These are phyloP conservation scores for Lycia hirtaria DNA, from an alignment of 2,888 invertebrate genomes.

Conservation along the genomic window DNA sequence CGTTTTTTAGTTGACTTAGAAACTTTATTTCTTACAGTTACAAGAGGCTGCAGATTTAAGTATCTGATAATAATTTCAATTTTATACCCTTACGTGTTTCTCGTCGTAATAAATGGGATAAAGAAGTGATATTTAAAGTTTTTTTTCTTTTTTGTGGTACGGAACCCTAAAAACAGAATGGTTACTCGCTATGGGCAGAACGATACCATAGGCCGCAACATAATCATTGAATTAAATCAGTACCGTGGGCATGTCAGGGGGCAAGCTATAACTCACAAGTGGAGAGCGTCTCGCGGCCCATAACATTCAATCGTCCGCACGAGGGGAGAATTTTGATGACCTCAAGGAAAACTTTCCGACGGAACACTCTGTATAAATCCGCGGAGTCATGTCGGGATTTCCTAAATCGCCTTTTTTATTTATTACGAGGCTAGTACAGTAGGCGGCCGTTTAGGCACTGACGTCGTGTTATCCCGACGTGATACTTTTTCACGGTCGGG, in stretches of 20 bases:
- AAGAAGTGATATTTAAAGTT: too few relatives aligned
- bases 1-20: too few relatives aligned
- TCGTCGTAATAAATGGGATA: too few relatives aligned
- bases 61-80: too few relatives aligned
- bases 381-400: conserved; percentile 81
- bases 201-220: conserved; percentile 43
- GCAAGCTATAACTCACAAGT: conserved; percentile 76
- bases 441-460: conserved; percentile 72
- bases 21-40: too few relatives aligned
- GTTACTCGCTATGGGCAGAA: conserved; percentile 20
- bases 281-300: conserved; percentile 78
- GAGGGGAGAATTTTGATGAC: conserved; percentile 82
- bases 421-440: conserved; percentile 72
- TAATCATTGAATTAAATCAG: conserved; percentile 74
- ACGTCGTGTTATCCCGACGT: conserved; percentile 69
- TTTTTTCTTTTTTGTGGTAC: too few relatives aligned
- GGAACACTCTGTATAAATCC: conserved; percentile 81
- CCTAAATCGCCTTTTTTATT: conserved; percentile 82
- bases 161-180: conserved; percentile 20
- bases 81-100: too few relatives aligned
- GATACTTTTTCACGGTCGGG: conserved; percentile 57
- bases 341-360: conserved; percentile 79
- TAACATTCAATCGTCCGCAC: conserved; percentile 83
- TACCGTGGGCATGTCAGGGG: conserved; percentile 70
- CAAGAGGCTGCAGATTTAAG: too few relatives aligned